Evolutionary conservation across 2,888 invertebrate genomes (phyloP).

Genomic region (Metellina segmentata): DNA sequence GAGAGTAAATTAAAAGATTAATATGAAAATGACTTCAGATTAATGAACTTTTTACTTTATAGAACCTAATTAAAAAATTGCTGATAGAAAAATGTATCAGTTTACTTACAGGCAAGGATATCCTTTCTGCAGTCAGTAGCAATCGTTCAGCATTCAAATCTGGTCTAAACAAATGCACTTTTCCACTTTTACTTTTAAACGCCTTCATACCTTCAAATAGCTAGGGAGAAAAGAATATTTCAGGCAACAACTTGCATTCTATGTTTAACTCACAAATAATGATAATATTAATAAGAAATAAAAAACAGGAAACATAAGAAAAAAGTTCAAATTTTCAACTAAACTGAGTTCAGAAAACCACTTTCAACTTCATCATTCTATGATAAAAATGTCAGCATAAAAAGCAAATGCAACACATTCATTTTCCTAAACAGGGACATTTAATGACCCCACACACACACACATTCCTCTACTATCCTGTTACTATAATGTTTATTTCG

Average conservation of each 20-base stretch:
- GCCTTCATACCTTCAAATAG: slow-evolving; percentile 98
- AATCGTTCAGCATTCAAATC: slow-evolving; percentile 96
- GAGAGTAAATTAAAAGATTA: too few species aligned
- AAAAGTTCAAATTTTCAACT: neutral
- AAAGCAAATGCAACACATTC: too few species aligned
- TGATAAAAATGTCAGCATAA: too few species aligned
- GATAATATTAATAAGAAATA: too few species aligned
- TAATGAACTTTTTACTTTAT: neutral
- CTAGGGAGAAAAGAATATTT: neutral
- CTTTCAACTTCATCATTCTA: too few species aligned
- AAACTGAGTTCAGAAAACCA: too few species aligned
- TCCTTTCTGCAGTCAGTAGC: slow-evolving; percentile 90
- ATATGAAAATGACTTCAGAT: too few species aligned
- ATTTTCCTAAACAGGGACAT: too few species aligned
- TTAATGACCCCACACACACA: too few species aligned
- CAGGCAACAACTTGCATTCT: neutral
- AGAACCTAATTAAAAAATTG: neutral
- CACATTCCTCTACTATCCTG: too few species aligned
- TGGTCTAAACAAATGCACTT: slow-evolving; percentile 96
- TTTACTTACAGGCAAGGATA: slow-evolving; percentile 88
- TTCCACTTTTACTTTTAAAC: slow-evolving; percentile 94
- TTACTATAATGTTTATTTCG: too few species aligned
- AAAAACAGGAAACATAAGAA: neutral
- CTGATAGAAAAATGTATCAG: neutral
- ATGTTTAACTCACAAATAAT: too few species aligned